phyloP scores from a whole-genome alignment of 2,888 invertebrate genomes.

The Furcula furcula region DNA sequence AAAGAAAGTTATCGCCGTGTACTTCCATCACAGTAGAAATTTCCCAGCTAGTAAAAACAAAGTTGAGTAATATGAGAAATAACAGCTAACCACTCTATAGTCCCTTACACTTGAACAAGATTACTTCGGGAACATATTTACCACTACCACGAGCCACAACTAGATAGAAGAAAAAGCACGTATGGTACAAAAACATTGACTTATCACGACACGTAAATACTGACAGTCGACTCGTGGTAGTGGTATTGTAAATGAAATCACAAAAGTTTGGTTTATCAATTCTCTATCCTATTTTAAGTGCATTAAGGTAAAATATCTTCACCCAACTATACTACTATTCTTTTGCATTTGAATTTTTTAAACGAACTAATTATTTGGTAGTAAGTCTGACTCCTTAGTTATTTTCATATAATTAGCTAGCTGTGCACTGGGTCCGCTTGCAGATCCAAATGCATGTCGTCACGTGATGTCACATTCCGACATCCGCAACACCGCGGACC shows the following conservation, averaged over 20 bases:
- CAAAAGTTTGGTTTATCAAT: slow-evolving; percentile 33
- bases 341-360: slow-evolving; percentile 40
- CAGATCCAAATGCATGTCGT: neutral
- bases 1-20: slow-evolving; percentile 36
- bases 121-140: slow-evolving; percentile 23
- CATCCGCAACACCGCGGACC: slow-evolving; percentile 15
- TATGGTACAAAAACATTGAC: slow-evolving; percentile 34
- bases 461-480: slow-evolving; percentile 1
- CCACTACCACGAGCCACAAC: slow-evolving; percentile 39
- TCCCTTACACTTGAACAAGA: slow-evolving; percentile 25
- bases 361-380: slow-evolving; percentile 51
- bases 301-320: slow-evolving; percentile 52
- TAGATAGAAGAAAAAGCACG: slow-evolving; percentile 31
- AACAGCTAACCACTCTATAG: slow-evolving; percentile 27
- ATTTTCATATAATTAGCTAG: slow-evolving; percentile 32
- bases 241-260: slow-evolving; percentile 22
- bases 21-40: slow-evolving; percentile 33
- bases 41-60: slow-evolving; percentile 35
- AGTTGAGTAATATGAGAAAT: slow-evolving; percentile 36
- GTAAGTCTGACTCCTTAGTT: slow-evolving; percentile 27
- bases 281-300: slow-evolving; percentile 54
- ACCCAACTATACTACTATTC: slow-evolving; percentile 50
- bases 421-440: slow-evolving; percentile 42
- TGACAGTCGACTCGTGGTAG: slow-evolving; percentile 32
- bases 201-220: slow-evolving; percentile 25